A percentile compares a stretch with the other conserved stretches of the same genome.
Evolutionary conservation across 2,888 invertebrate genomes (phyloP).

Genomic region (Agrotis exclamationis): DNA sequence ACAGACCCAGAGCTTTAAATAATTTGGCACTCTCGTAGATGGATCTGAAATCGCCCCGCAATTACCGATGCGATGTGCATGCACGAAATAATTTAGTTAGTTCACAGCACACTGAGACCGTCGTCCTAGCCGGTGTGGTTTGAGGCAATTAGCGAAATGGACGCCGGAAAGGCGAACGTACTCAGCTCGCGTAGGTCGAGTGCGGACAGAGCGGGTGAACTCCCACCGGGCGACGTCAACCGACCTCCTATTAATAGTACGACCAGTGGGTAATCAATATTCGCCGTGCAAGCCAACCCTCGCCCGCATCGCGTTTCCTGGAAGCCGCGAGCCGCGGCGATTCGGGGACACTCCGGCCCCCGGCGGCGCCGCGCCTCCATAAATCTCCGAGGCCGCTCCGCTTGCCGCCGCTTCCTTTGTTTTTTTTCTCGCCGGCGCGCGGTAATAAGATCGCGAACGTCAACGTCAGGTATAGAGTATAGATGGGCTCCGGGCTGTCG

Average conservation of each 20-base stretch:
- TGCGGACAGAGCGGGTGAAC: constrained; percentile 69
- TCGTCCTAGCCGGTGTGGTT: constrained; percentile 62
- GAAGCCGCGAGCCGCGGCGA: constrained; percentile 76
- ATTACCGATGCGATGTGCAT: constrained; percentile 60
- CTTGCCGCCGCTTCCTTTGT: constrained; percentile 83
- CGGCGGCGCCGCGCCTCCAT: constrained; percentile 88
- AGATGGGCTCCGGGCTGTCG: constrained; percentile 72
- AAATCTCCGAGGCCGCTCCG: constrained; percentile 82
- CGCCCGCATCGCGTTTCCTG: constrained; percentile 85
- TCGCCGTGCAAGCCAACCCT: constrained; percentile 80
- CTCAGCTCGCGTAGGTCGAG: constrained; percentile 73
- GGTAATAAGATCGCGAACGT: constrained; percentile 88
- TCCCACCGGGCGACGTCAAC: constrained; percentile 71
- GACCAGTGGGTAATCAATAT: constrained; percentile 85
- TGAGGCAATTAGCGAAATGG: constrained; percentile 85
- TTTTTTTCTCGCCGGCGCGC: constrained; percentile 77
- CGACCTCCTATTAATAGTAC: constrained; percentile 85
- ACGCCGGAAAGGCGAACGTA: constrained; percentile 78
- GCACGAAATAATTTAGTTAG: constrained; percentile 61
- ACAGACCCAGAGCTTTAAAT: constrained; percentile 39
- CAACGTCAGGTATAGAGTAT: constrained; percentile 89
- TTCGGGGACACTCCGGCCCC: constrained; percentile 76
- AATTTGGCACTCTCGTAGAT: constrained; percentile 50
- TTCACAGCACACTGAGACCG: constrained; percentile 60
- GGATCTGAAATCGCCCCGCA: constrained; percentile 40